Evolutionary conservation across 2,888 invertebrate species (phyloP), one percentile per base, ranked within the genome.

Genomic region (Dicycla oo): DNA sequence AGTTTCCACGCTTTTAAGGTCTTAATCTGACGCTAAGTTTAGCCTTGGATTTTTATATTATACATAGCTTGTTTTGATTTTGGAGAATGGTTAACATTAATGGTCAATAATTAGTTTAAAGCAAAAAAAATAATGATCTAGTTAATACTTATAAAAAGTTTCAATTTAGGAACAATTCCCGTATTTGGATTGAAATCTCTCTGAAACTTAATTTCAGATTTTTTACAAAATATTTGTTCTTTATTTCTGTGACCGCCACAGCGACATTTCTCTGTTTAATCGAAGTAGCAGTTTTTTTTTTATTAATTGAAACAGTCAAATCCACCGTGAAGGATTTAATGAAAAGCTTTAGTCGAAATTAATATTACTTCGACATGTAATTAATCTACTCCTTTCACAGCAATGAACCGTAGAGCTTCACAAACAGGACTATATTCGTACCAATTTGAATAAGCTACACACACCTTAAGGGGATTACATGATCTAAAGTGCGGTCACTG

Each of bases 381-480:
- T n/a, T n/a, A n/a, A n/a, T n/a, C n/a, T n/a, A 15, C 8, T 43
- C 45, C 15, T 20, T 26, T 26, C n/a, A n/a, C 13, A 26, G 7
- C 26, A 40, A 26, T 18, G 8, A 43, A 26, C n/a, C n/a, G 15
- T 20, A 18, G 11, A 40, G 8, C n/a, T 30, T 40, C 20, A 30
- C 18, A 13, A 56, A 56, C 23, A 43, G 10, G 13, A 45, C 49
- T 57, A 34, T 38, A 51, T 72, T 45, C 30, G 38, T 62, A 51
- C 18, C n/a, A 63, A 30, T 43, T 54, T 58, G 51, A 62, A 47
- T 67, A 78, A 65, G 47, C 61, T 57, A 78, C 20, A 43, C 40
- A 40, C 26, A 72, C 53, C 47, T 62, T 38, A 43, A 49, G n/a
- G n/a, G n/a, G n/a, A n/a, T n/a, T n/a, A n/a, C n/a, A n/a, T n/a